These are phyloP conservation scores for Melieria omissa DNA, from an alignment of 2,888 invertebrate genomes.

Conservation along the genomic window DNA sequence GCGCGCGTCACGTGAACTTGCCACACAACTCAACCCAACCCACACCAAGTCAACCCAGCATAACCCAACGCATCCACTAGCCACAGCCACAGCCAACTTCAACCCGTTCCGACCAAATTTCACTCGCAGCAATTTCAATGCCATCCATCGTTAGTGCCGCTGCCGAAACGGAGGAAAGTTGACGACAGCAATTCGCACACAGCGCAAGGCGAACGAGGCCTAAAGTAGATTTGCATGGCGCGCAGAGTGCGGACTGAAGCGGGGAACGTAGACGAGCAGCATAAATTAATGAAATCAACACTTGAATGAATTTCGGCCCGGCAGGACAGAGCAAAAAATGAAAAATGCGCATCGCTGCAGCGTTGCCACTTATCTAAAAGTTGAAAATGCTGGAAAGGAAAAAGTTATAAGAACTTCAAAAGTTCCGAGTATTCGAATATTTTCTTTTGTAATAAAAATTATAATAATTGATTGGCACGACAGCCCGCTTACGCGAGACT, in stretches of 20 bases:
- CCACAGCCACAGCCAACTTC: too few relatives aligned
- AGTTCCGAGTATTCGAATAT: too few relatives aligned
- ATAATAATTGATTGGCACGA: too few relatives aligned
- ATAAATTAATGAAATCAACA: conserved; percentile 34
- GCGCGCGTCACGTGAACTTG: conserved; percentile 16
- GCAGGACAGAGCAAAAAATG: not conserved
- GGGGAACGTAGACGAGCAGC: conserved; percentile 6
- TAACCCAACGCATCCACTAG: not conserved
- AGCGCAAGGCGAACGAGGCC: not conserved
- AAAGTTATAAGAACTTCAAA: too few relatives aligned
- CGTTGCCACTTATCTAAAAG: not conserved
- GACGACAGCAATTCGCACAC: not conserved
- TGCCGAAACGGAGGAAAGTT: not conserved
- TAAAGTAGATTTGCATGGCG: too few relatives aligned
- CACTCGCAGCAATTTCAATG: not conserved
- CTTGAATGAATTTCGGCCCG: not conserved
- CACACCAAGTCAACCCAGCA: not conserved
- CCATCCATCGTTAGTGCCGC: not conserved
- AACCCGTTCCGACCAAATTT: not conserved
- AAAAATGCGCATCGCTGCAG: conserved; percentile 3
- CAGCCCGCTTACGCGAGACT: too few relatives aligned
- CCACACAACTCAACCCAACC: not conserved
- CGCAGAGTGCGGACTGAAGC: not conserved
- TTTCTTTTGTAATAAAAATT: too few relatives aligned
- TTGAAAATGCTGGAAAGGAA: too few relatives aligned